Conservation (phyloP, 2,797 vertebrate species). For the Alectoris magna region DNA sequence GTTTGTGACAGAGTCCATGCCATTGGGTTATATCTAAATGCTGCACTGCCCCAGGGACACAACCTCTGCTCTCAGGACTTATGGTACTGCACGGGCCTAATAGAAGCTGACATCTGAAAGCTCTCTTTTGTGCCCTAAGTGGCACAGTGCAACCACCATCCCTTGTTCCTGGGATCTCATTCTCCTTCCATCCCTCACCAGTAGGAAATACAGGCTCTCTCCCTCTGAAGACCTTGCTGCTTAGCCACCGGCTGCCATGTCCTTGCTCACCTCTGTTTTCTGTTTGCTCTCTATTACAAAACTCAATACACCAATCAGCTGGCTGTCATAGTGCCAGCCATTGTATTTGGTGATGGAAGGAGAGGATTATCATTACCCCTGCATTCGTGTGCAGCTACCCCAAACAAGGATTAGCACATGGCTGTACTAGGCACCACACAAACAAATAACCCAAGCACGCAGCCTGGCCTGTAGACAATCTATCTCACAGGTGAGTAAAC, state of each 20-base stretch:
- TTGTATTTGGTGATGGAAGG: background rate
- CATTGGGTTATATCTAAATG: background rate
- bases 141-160: background rate
- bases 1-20: background rate
- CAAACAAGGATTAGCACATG: background rate
- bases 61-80: background rate
- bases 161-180: background rate
- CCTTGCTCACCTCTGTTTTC: background rate
- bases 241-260: rapidly evolving
- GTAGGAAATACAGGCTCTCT: background rate
- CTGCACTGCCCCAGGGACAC: no score
- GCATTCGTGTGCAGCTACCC: background rate
- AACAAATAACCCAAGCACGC: background rate
- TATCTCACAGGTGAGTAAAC: constrained; percentile 65
- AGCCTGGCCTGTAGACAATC: constrained; percentile 27
- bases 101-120: background rate
- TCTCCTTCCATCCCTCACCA: background rate
- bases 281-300: background rate
- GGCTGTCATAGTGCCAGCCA: constrained; percentile 25
- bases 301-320: background rate
- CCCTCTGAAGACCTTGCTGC: background rate
- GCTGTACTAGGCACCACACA: background rate
- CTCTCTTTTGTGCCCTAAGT: background rate
- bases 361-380: constrained; percentile 5
- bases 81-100: background rate